These are phyloP conservation scores for Triplophysa tibetana DNA, from an alignment of 2,113 vertebrate species.

Conservation along the genomic window DNA sequence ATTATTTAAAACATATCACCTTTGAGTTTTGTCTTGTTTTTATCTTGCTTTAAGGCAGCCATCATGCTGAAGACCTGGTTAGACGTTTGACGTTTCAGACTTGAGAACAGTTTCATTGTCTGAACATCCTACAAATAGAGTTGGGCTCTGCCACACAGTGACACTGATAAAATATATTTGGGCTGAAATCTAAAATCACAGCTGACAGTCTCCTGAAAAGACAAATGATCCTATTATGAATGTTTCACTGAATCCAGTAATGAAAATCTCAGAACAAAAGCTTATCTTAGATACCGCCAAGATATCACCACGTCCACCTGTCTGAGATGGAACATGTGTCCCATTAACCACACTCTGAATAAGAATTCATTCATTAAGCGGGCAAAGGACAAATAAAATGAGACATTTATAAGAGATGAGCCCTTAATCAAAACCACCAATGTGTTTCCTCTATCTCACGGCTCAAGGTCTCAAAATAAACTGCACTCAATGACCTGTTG, in stretches of 20 bases:
- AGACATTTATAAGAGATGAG: not conserved
- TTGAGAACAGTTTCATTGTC: slow-evolving; percentile 33
- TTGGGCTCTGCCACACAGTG: slow-evolving; percentile 1
- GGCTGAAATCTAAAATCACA: slow-evolving; percentile 26
- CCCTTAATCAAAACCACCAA: slow-evolving; percentile 30
- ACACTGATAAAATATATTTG: slow-evolving; percentile 25
- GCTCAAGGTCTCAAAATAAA: not conserved
- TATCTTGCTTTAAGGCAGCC: not conserved
- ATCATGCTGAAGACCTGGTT: not conserved
- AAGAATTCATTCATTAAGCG: slow-evolving; percentile 36
- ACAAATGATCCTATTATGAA: slow-evolving; percentile 37
- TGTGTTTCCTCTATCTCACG: slow-evolving; percentile 4
- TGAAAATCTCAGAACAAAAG: slow-evolving; percentile 44
- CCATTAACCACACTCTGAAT: slow-evolving; percentile 32
- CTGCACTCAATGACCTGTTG: not conserved
- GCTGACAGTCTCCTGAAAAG: slow-evolving; percentile 30
- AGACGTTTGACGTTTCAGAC: slow-evolving; percentile 11
- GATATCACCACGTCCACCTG: slow-evolving; percentile 28
- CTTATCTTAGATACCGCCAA: slow-evolving; percentile 22
- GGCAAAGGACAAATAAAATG: slow-evolving; percentile 13
- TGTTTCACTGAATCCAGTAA: slow-evolving; percentile 39
- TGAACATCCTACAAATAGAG: slow-evolving; percentile 6
- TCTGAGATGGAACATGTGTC: slow-evolving; percentile 16
- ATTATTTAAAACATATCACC: not conserved
- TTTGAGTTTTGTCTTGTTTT: not conserved